These are phyloP conservation scores for Pelmatolapia mariae DNA, from an alignment of 2,113 vertebrate genomes.

Conservation along the genomic window DNA sequence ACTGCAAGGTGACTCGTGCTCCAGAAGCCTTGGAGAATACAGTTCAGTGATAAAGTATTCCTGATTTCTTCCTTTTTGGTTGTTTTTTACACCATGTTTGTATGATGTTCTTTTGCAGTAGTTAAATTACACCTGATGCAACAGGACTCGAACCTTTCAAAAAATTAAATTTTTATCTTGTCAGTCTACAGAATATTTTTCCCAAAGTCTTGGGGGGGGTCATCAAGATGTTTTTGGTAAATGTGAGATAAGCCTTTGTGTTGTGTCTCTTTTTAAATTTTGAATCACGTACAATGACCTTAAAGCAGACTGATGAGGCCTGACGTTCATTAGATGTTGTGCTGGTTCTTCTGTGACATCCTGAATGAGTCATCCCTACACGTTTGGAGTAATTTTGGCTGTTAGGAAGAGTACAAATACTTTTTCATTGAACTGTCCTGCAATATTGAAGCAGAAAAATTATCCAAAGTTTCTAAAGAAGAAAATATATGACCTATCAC, in stretches of 20 bases:
- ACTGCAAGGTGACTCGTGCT: background rate
- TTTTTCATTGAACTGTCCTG: background rate
- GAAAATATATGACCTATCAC: background rate
- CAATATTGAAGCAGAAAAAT: background rate
- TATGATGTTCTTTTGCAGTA: background rate
- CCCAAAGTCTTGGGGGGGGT: background rate
- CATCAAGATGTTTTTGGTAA: background rate
- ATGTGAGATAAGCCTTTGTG: background rate
- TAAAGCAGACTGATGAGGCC: background rate
- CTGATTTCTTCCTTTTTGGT: background rate
- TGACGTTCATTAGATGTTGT: background rate
- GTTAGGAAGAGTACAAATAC: background rate
- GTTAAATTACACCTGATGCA: background rate
- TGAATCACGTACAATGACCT: background rate
- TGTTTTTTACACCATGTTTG: background rate
- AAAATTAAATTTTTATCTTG: fast-evolving
- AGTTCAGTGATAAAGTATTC: background rate
- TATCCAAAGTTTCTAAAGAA: background rate
- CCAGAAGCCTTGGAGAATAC: background rate
- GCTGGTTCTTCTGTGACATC: background rate
- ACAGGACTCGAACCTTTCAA: fast-evolving
- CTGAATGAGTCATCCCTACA: background rate
- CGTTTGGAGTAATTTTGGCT: background rate
- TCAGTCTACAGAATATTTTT: background rate
- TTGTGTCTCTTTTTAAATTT: background rate